Percentiles rank a stretch among this genome's conserved stretches.
Evolutionary conservation across 2,797 vertebrate species (phyloP).

Genomic region (Scyliorhinus canicula): DNA sequence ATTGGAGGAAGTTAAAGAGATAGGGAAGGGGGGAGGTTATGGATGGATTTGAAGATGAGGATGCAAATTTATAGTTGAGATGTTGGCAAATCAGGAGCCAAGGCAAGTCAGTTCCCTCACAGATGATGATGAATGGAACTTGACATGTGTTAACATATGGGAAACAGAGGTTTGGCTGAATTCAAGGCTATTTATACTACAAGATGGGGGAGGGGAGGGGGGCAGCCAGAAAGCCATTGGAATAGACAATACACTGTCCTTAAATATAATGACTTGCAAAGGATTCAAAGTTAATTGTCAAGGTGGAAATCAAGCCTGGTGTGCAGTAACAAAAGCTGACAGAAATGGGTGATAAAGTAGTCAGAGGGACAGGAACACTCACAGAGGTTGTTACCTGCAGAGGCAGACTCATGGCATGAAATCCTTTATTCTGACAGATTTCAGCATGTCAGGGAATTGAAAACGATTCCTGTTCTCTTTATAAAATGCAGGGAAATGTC

Average conservation of each 20-base stretch:
- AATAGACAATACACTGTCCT: background rate
- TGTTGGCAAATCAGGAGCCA: background rate
- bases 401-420: background rate
- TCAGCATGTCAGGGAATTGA: background rate
- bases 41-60: background rate
- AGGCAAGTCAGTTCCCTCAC: too few species aligned
- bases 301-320: background rate
- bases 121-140: background rate
- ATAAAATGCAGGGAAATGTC: background rate
- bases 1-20: background rate
- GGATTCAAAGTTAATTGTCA: background rate
- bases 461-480: background rate
- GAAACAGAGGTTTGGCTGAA: background rate
- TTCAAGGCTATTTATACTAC: background rate
- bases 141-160: background rate
- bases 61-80: background rate
- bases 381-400: background rate
- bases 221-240: background rate
- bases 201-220: too few species aligned
- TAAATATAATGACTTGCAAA: background rate
- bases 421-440: background rate
- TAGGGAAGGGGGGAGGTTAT: background rate
- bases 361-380: background rate
- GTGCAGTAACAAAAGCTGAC: background rate
- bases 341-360: background rate